Percentiles rank a stretch among this genome's conserved stretches.
Evolutionary conservation across 2,888 invertebrate species (phyloP).

Genomic region (Epinotia nisella): DNA sequence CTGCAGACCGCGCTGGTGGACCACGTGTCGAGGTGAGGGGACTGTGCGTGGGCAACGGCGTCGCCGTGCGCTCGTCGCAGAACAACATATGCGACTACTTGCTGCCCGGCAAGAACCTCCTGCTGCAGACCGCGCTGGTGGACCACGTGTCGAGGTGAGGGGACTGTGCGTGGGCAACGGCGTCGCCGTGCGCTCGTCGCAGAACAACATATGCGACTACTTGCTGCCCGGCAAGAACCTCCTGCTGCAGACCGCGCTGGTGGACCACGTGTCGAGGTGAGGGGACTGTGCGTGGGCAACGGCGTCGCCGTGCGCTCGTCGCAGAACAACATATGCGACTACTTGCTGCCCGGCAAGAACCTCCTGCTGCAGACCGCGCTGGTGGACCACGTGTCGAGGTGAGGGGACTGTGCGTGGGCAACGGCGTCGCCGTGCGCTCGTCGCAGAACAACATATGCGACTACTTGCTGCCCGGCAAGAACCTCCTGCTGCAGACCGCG

Average conservation of each 20-base stretch:
- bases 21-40: too few species aligned
- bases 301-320: conserved; percentile 99
- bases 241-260: conserved; percentile 96
- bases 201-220: conserved; percentile 99
- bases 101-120: conserved; percentile 97
- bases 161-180: conserved; percentile 96
- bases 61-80: conserved; percentile 98
- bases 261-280: conserved; percentile 98
- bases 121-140: conserved; percentile 97
- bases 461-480: conserved; percentile 97
- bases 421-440: conserved; percentile 98
- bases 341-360: conserved; percentile 98
- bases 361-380: conserved; percentile 97
- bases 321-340: conserved; percentile 99
- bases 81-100: conserved; percentile 99
- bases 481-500: conserved; percentile 97
- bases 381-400: conserved; percentile 98
- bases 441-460: conserved; percentile 99
- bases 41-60: too few species aligned
- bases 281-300: conserved; percentile 92
- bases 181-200: conserved; percentile 99
- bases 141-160: conserved; percentile 96
- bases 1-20: too few species aligned
- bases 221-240: conserved; percentile 98
- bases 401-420: conserved; percentile 89